Evolutionary conservation across 2,888 invertebrate genomes (phyloP), one percentile per base, ranked within the genome.

Genomic region (Athripsodes cinereus): DNA sequence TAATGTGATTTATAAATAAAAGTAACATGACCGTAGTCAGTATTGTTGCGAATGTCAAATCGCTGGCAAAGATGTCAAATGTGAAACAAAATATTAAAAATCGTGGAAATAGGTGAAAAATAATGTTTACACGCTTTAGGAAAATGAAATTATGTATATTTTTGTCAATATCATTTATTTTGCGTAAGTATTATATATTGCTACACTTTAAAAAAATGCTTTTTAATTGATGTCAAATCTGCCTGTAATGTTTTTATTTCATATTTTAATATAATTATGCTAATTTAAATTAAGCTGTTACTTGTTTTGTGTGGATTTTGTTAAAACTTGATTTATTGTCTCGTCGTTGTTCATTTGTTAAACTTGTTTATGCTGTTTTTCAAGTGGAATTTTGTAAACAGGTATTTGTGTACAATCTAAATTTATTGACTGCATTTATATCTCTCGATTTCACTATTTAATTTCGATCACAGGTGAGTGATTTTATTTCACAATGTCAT

Each of bases 141-240:
- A 72, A 69, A 66, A 70, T 72, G 68, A 73, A 71, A 66, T 70
- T 69, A 62, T 65, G 71, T 61, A 68, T 68, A 53, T 65, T 72
- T 58, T 63, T 68, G 53, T 59, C 69, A 18, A 60, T 72, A 61
- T 70, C 69, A 61, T 53, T 70, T 47, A 62, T 72, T 62, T 62
- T 72, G 58, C 67, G 73, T 73, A 64, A 69, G 68, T 66, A 52
- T 53, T 19, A 18, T 22, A 13, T 34, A 35, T 47, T 35, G 44
- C 56, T 52, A 52, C 44, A 40, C 31, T 53, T 18, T 51, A 18
- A 19, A 22, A 22, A 26, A 34, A 31, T 8, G 10, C 40, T 60
- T 57, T 19, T 34, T 53, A 52, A 26, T 2, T 26, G 3, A 26
- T 26, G 26, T 26, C 26, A 10, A 26, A 50, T 34, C 26, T 18